Conservation (phyloP, 2,797 vertebrate genomes). For the Acestrorhynchus altus region DNA sequence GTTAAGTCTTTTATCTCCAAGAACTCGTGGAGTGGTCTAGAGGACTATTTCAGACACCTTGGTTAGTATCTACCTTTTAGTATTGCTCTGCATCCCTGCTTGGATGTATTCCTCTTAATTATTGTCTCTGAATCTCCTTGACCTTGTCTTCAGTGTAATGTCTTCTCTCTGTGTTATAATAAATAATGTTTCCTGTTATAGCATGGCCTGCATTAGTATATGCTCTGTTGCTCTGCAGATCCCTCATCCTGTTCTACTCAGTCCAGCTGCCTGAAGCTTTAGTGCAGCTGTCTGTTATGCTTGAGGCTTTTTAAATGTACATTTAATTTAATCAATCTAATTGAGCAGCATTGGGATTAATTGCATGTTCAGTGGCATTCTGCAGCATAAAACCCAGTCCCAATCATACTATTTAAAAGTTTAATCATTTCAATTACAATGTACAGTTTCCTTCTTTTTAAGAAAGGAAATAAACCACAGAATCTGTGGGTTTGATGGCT, state of each 20-base stretch:
- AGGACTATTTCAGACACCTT: constrained; percentile 92
- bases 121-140: neutral
- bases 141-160: neutral
- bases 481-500: no score
- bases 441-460: no score
- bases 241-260: neutral
- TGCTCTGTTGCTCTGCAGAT: constrained; percentile 2
- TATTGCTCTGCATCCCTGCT: constrained; percentile 19
- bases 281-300: neutral
- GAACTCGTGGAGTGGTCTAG: constrained; percentile 93
- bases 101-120: neutral
- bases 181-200: neutral
- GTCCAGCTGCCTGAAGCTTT: neutral
- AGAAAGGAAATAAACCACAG: no score
- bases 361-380: neutral
- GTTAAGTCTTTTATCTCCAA: constrained; percentile 94
- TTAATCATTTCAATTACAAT: no score
- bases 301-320: neutral
- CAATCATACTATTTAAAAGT: no score
- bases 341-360: neutral
- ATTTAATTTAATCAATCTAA: neutral
- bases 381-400: no score
- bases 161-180: neutral
- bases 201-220: neutral
- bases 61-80: constrained; percentile 66